Base-by-base conservation (phyloP, 2,888 invertebrate genomes). In the Mythimna loreyi region DNA sequence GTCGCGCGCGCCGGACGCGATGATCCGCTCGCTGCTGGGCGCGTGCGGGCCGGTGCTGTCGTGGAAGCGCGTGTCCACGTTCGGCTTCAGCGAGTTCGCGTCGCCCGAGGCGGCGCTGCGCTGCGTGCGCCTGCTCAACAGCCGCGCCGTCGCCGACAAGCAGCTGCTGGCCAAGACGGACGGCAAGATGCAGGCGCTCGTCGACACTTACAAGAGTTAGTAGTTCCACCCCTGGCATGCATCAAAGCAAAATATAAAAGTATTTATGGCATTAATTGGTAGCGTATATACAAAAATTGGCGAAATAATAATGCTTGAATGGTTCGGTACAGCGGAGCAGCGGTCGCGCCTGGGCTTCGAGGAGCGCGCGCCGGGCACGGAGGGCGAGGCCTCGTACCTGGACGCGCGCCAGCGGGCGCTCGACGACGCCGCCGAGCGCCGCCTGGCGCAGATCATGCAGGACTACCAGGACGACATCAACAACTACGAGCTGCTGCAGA, bases 21-120 rank as follows among this genome's bases (percentile, higher is more conserved):
- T 99, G 98, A 98, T 99, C 49, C 97, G 99, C 82, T 98, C 98
- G 85, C 97, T 99, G 89, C 96, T 99, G 63, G 97, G 98, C 89
- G 97, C 99, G 65, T 99, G 99, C 96, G 99, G 99, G 5, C 97
- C 98, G 75, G 99, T 99, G 60, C 96, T 98, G 19, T 98, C 98
- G 85, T 99, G 99, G 99, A 99, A 99, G 94, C 97, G 99, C 72
- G 99, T 99, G 23, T 98, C 99, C 91, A 99, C 98, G 1, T 99
- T 99, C 94, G 99, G 99, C 13, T 99, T 99, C 96, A 99, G 99
- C 96, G 99, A 99, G 96, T 99, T 98, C 93, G 98, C 98, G 81
- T 96, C 94, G 70, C 99, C 99, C 23, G 99, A 99, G 94, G 98
- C 99, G 25, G 99, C 99, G 50, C 96, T 99, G 83, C 97, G 99